Evolutionary conservation across 2,888 invertebrate genomes (phyloP).

Genomic region (Dasypolia templi): DNA sequence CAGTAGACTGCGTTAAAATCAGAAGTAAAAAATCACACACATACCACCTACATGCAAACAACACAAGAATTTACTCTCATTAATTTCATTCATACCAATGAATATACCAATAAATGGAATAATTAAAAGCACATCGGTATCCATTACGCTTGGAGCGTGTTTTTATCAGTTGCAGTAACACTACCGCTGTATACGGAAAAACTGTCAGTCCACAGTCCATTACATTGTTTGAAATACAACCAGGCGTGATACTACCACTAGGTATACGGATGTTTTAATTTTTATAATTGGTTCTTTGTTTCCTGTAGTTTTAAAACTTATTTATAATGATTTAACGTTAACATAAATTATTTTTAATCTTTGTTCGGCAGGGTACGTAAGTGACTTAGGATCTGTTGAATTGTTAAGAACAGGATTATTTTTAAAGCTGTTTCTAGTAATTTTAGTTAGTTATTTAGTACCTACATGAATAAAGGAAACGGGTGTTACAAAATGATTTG

Average conservation of each 20-base stretch:
- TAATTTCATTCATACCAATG: slow-evolving; percentile 38
- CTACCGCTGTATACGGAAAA: slow-evolving; percentile 26
- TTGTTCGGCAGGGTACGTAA: not conserved
- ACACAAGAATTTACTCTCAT: slow-evolving; percentile 44
- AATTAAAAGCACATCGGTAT: slow-evolving; percentile 54
- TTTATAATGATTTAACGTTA: not conserved
- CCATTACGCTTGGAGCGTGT: slow-evolving; percentile 46
- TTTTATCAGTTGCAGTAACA: slow-evolving; percentile 49
- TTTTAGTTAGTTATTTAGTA: not conserved
- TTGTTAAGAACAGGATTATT: not conserved
- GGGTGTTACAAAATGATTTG: not conserved
- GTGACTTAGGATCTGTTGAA: not conserved
- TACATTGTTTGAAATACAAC: slow-evolving; percentile 32
- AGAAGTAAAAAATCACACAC: not conserved
- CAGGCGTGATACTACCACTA: too few relatives aligned
- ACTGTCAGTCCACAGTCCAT: slow-evolving; percentile 50
- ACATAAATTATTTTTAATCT: not conserved
- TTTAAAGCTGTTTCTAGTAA: not conserved
- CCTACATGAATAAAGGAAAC: not conserved
- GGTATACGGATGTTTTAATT: slow-evolving; percentile 21
- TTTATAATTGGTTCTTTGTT: slow-evolving; percentile 13
- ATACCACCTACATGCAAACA: not conserved
- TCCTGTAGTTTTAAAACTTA: not conserved
- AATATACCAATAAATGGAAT: slow-evolving; percentile 41
- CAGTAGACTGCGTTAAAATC: not conserved